Evolutionary conservation across 2,797 vertebrate species (phyloP), one percentile per base, ranked within the genome.

Genomic region (Glossophaga mutica): DNA sequence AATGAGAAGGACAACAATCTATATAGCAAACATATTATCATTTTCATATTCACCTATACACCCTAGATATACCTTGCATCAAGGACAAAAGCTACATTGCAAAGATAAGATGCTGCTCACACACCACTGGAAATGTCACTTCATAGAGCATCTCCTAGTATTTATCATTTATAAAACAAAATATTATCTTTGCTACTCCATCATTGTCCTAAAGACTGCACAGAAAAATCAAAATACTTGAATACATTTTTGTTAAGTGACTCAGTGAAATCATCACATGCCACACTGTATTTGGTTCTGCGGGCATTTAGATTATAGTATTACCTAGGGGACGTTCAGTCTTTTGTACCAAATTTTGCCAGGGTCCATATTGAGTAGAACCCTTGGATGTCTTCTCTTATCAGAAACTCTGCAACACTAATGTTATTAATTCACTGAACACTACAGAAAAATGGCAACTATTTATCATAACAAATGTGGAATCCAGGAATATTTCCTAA

Each of bases 151-250:
- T 78, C 24, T 94, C 90, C 29, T 48, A 90, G 46, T 15, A 82
- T 73, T 71, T 96, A 62, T 95, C 46, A 48, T 78, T 91, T 34
- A 46, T 77, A 92, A 95, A 90, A 87, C 9, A 18, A 2, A 71
- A 92, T 8, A 37, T 0, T 44, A 22, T 22, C 14, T 83, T 92
- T 84, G 26, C 81, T 50, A 48, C 3, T 68, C 65, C 55, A 90
- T 91, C 65, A 59, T 29, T 85, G 9, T 78, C 24, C 9, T 81
- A 65, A 74, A 93, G 48, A 15, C 8, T 12, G 32, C 4, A 84
- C 19, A 46, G 11, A 15, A 65, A 65, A 42, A 74, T 94, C 26
- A 79, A 91, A 95, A 68, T 59, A 82, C 1, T 42, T 3, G 15
- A 76, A 90, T 81, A 68, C 2, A 19, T 91, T 24, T 92, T 67